phyloP scores from a whole-genome alignment of 2,797 vertebrate genomes.

The Microctenopoma lineatum region DNA sequence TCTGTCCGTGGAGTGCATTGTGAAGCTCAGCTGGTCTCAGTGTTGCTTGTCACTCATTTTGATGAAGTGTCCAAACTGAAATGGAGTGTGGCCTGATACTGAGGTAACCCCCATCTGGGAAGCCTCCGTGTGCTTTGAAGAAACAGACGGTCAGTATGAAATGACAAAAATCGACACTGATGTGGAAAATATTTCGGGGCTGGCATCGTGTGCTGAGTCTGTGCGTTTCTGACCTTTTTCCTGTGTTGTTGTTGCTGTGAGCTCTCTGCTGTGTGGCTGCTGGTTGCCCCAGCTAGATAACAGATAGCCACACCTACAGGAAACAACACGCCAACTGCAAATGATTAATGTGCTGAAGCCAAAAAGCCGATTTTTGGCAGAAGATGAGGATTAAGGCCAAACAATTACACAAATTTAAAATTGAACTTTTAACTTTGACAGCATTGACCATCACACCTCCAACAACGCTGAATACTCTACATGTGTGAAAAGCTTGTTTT shows the following conservation, averaged over 20 bases:
- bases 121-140: constrained; percentile 15
- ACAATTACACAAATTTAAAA: constrained; percentile 18
- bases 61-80: constrained; percentile 42
- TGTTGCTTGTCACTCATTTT: constrained; percentile 48
- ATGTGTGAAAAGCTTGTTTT: background rate
- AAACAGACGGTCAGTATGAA: constrained; percentile 32
- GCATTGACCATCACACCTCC: background rate
- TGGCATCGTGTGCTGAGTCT: background rate
- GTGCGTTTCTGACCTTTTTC: background rate
- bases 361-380: constrained; percentile 43
- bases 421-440: constrained; percentile 9
- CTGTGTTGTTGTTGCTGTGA: background rate
- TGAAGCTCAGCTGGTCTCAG: constrained; percentile 51
- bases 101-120: constrained; percentile 30
- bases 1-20: constrained; percentile 13
- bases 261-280: background rate
- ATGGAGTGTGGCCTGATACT: constrained; percentile 23
- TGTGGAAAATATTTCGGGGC: constrained; percentile 11
- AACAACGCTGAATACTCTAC: background rate
- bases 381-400: constrained; percentile 49
- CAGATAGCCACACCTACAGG: background rate
- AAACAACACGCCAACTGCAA: constrained; percentile 27
- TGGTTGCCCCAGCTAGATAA: background rate
- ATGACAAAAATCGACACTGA: constrained; percentile 34
- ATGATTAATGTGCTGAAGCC: constrained; percentile 35